Evolutionary conservation across 2,113 vertebrate genomes (phyloP).

Genomic region (cat (Felis catus)): DNA sequence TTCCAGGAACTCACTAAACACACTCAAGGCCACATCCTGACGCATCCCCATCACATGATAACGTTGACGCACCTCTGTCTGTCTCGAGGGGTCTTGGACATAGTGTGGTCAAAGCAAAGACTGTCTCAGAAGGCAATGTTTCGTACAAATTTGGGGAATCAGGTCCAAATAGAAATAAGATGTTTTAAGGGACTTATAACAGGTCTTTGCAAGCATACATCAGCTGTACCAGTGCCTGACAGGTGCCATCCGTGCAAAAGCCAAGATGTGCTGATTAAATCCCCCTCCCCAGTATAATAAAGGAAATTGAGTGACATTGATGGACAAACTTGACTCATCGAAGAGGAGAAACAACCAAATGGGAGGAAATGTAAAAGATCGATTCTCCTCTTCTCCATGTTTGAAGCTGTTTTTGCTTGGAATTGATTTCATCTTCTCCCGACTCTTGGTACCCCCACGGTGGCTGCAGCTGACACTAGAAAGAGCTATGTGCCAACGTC

Average conservation of each 20-base stretch:
- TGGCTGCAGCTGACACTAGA: not conserved
- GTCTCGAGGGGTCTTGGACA: not conserved
- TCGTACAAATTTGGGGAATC: not conserved
- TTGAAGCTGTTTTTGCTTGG: not conserved
- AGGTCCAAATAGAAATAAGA: not conserved
- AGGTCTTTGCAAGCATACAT: not conserved
- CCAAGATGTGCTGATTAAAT: not conserved
- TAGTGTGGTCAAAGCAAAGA: not conserved
- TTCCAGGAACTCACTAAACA: not conserved
- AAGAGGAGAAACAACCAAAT: not conserved
- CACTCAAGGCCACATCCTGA: rapidly evolving
- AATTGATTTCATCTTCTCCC: not conserved
- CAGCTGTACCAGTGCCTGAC: too few relatives aligned
- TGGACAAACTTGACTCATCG: too few relatives aligned
- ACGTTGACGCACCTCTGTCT: rapidly evolving
- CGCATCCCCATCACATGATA: rapidly evolving
- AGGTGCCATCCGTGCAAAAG: not conserved
- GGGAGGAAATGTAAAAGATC: rapidly evolving
- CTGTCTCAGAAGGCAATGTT: not conserved
- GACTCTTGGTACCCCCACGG: too few relatives aligned
- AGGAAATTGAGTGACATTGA: not conserved
- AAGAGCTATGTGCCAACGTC: not conserved
- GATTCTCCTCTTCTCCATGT: not conserved
- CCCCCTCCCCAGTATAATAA: not conserved
- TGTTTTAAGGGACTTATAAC: not conserved